Evolutionary conservation across 1,140 invertebrate genomes (phyloP), one percentile per base, ranked within the genome.

Genomic region (Cecropterus lyciades): DNA sequence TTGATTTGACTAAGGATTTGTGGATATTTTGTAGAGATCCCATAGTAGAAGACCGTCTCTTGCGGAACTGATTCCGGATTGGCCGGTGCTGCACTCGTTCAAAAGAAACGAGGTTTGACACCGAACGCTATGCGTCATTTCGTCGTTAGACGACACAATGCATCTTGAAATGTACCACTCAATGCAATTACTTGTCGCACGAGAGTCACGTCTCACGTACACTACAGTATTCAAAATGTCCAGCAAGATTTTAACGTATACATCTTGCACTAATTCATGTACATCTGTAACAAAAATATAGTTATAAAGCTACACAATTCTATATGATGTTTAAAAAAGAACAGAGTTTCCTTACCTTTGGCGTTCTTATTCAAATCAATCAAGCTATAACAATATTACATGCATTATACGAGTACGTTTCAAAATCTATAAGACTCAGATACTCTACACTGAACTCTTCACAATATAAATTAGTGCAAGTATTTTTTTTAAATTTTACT

Each of bases 41-140:
- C 81, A 88, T 81, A 89, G 80, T 83, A 95, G 97, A 94, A 95
- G 97, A 93, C 96, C 95, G 82, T 98, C 97, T 74, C 94, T 99
- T 91, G 97, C 97, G 80, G 97, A 99, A 93, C 93, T 98, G 94
- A 99, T 99, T 92, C 98, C 98, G 80, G 98, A 98, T 94, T 99
- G 98, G 98, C 98, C 98, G 80, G 95, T 95, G 80, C 95, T 99
- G 80, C 97, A 98, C 93, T 96, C 95, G 93, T 96, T 97, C 94
- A 94, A 93, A 93, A 95, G 93, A 93, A 94, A 93, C 93, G 95
- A 96, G 95, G 95, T 96, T 95, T 94, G 94, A 94, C 86, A 92
- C 81, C 77, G 65, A 82, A 63, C 16, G 59, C 30, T 49, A 13
- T 43, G 76, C 77, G 71, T 74, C 75, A 77, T 78, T 80, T 69